Evolutionary conservation across 1,140 invertebrate species (phyloP).

Genomic region (Cylas formicarius): DNA sequence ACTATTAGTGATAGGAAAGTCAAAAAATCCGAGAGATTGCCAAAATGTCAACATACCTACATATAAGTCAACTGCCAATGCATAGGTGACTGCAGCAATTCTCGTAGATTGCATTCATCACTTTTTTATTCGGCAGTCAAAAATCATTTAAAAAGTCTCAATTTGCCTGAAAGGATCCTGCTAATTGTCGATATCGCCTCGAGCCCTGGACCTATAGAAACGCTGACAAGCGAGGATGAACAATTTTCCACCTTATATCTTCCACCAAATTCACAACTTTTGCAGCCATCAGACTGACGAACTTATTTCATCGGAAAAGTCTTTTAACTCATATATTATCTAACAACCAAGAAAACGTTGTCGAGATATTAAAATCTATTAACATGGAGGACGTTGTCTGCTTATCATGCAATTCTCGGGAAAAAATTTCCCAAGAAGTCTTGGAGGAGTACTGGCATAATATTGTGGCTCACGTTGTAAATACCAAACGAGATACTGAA

Average conservation of each 20-base stretch:
- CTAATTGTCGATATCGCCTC: slow-evolving; percentile 8
- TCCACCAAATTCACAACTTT: too few relatives aligned
- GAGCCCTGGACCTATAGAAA: slow-evolving; percentile 7
- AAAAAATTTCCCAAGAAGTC: too few relatives aligned
- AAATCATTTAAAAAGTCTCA: slow-evolving; percentile 8
- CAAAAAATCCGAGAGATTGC: too few relatives aligned
- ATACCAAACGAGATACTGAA: too few relatives aligned
- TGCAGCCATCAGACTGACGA: too few relatives aligned
- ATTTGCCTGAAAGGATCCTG: slow-evolving; percentile 2
- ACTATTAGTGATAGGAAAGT: too few relatives aligned
- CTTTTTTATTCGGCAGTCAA: slow-evolving; percentile 7
- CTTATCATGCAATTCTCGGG: slow-evolving; percentile 7
- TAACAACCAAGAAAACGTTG: too few relatives aligned
- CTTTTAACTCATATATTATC: slow-evolving; percentile 18
- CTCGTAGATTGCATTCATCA: slow-evolving; percentile 3
- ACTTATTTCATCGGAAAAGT: slow-evolving; percentile 17
- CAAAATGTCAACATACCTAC: too few relatives aligned
- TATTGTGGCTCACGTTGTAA: too few relatives aligned
- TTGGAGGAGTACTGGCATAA: too few relatives aligned
- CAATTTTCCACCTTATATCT: slow-evolving; percentile 8
- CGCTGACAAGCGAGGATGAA: slow-evolving; percentile 15
- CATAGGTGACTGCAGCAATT: slow-evolving; percentile 4
- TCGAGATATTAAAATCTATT: too few relatives aligned
- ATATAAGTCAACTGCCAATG: too few relatives aligned
- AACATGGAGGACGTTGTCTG: slow-evolving; percentile 1